A percentile compares a stretch with the other conserved stretches of the same genome.
Conservation (phyloP, 2,888 invertebrate species). For the Enchytraeus crypticus region DNA sequence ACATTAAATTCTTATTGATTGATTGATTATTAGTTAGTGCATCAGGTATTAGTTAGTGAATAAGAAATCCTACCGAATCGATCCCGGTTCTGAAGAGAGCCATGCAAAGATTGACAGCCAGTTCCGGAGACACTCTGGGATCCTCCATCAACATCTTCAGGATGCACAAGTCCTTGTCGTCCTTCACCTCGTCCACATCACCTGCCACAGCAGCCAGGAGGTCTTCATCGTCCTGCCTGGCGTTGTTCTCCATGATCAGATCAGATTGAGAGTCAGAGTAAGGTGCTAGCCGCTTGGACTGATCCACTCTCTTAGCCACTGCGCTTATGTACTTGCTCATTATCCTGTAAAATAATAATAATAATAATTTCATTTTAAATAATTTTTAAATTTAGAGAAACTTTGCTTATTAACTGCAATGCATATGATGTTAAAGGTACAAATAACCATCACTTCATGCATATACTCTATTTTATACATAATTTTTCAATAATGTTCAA, state of each 20-base stretch:
- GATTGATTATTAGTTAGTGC: too few species aligned
- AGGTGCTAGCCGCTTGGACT: not conserved
- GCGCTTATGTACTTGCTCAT: slow-evolving; percentile 17
- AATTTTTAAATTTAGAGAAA: too few species aligned
- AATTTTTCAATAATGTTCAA: too few species aligned
- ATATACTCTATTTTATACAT: too few species aligned
- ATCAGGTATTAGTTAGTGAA: too few species aligned
- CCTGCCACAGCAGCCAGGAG: too few species aligned
- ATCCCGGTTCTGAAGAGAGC: slow-evolving; percentile 21
- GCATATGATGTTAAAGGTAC: too few species aligned
- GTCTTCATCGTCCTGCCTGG: too few species aligned
- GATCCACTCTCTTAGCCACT: not conserved
- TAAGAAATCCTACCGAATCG: slow-evolving; percentile 21
- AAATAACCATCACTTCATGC: too few species aligned
- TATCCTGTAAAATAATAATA: slow-evolving; percentile 14
- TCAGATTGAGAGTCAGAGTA: not conserved
- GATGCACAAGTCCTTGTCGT: slow-evolving; percentile 7
- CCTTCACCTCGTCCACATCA: not conserved
- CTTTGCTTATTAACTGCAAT: too few species aligned
- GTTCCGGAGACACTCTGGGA: slow-evolving; percentile 8
- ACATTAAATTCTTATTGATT: too few species aligned
- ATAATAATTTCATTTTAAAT: too few species aligned
- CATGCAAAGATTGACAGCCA: slow-evolving; percentile 20
- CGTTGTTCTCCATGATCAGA: not conserved
- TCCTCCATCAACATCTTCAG: slow-evolving; percentile 16